These are phyloP conservation scores for Cyclopterus lumpus DNA, from an alignment of 2,797 vertebrate species.

Conservation along the genomic window DNA sequence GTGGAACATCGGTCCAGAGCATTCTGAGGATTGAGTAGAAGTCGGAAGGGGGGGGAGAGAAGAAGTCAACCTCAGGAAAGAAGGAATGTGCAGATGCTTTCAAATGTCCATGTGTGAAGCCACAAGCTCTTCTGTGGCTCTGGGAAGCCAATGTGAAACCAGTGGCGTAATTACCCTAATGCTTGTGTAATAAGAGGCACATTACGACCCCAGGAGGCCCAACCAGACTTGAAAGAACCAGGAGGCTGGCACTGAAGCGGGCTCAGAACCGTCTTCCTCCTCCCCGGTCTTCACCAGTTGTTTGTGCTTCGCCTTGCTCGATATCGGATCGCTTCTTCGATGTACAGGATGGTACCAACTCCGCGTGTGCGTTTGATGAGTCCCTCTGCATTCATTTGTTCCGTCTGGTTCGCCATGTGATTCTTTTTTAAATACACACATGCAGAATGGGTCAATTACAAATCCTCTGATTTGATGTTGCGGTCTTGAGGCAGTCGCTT, in stretches of 20 bases:
- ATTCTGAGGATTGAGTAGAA: slow-evolving; percentile 33
- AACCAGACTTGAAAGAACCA: slow-evolving; percentile 70
- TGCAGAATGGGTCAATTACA: slow-evolving; percentile 7
- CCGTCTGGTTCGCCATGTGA: not conserved
- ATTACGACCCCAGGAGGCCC: slow-evolving; percentile 80
- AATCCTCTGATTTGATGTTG: slow-evolving; percentile 6
- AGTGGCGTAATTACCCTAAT: slow-evolving; percentile 82
- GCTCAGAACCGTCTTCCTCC: slow-evolving; percentile 44
- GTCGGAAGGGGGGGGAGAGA: slow-evolving; percentile 6
- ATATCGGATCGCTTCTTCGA: slow-evolving; percentile 20
- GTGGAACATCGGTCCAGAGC: slow-evolving; percentile 41
- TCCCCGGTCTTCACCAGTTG: slow-evolving; percentile 43
- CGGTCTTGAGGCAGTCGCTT: not conserved
- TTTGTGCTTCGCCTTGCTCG: slow-evolving; percentile 17
- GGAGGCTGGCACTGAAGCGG: slow-evolving; percentile 60
- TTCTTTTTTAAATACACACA: slow-evolving; percentile 10
- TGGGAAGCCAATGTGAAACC: slow-evolving; percentile 75
- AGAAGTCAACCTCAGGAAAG: slow-evolving; percentile 57
- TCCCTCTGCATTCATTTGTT: not conserved
- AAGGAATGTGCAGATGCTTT: slow-evolving; percentile 78
- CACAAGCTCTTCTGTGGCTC: slow-evolving; percentile 78
- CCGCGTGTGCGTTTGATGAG: not conserved
- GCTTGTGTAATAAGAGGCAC: slow-evolving; percentile 82
- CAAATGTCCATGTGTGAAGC: slow-evolving; percentile 80
- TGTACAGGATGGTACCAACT: slow-evolving; percentile 6